Conservation (phyloP, 2,888 invertebrate genomes). For the Parascotia fuliginaria region DNA sequence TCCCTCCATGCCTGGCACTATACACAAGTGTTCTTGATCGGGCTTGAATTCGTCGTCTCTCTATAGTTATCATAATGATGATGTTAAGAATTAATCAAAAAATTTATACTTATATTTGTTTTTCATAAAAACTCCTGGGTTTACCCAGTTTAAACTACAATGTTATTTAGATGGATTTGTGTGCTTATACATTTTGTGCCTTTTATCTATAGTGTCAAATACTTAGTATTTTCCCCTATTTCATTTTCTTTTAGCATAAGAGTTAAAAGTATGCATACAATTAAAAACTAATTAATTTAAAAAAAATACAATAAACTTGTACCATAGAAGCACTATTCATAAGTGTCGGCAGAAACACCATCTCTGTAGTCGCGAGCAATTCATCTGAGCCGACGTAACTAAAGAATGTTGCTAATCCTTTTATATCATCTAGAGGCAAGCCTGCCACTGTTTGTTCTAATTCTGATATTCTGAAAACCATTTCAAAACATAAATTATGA, state of each 20-base stretch:
- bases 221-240: no score
- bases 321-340: slow-evolving; percentile 43
- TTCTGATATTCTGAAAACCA: slow-evolving; percentile 34
- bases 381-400: slow-evolving; percentile 52
- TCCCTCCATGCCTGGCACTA: slow-evolving; percentile 62
- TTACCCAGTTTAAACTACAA: no score
- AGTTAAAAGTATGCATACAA: no score
- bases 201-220: no score
- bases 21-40: slow-evolving; percentile 45
- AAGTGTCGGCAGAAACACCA: slow-evolving; percentile 48
- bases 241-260: no score
- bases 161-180: no score
- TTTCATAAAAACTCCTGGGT: no score
- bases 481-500: background rate
- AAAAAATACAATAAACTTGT: background rate
- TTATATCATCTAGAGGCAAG: slow-evolving; percentile 16
- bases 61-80: no score
- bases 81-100: no score
- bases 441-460: slow-evolving; percentile 30
- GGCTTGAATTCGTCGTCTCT: slow-evolving; percentile 53
- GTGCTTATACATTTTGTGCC: no score
- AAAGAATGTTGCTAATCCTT: slow-evolving; percentile 50
- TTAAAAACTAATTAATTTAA: no score
- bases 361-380: slow-evolving; percentile 47
- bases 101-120: no score